Evolutionary conservation across 1,140 invertebrate genomes (phyloP).

Genomic region (Melitaea cinxia): DNA sequence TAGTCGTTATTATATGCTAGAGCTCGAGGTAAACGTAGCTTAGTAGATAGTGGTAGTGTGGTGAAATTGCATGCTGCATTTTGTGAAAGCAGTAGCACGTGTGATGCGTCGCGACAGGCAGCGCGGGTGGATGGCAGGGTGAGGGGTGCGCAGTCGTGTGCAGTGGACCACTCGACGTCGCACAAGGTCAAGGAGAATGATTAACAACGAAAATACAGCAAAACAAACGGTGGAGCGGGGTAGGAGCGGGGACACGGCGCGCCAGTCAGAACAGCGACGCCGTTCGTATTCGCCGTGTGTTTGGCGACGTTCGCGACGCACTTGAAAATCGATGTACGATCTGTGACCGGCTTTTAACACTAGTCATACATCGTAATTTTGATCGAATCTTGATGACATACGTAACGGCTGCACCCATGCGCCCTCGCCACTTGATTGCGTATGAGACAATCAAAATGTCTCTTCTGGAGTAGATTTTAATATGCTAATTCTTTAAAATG

Average conservation of each 20-base stretch:
- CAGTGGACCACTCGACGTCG: slow-evolving; percentile 80
- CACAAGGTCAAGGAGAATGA: slow-evolving; percentile 82
- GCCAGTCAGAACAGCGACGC: slow-evolving; percentile 74
- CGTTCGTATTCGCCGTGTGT: slow-evolving; percentile 66
- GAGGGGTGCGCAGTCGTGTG: slow-evolving; percentile 78
- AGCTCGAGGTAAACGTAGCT: not conserved
- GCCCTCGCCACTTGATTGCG: slow-evolving; percentile 51
- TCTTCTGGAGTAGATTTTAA: slow-evolving; percentile 18
- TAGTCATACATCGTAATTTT: slow-evolving; percentile 63
- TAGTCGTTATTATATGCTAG: not conserved
- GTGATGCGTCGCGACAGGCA: slow-evolving; percentile 66
- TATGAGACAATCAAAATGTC: slow-evolving; percentile 43
- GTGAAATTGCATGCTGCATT: slow-evolving; percentile 49
- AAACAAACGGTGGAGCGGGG: slow-evolving; percentile 78
- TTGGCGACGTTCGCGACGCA: slow-evolving; percentile 65
- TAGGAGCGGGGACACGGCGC: slow-evolving; percentile 60
- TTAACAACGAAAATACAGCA: slow-evolving; percentile 82
- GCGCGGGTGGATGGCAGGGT: slow-evolving; percentile 62
- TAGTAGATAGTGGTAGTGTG: slow-evolving; percentile 8
- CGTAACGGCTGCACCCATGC: slow-evolving; percentile 54
- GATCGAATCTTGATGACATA: slow-evolving; percentile 58
- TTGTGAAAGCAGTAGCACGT: slow-evolving; percentile 59
- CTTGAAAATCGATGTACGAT: slow-evolving; percentile 79
- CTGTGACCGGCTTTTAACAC: slow-evolving; percentile 65
- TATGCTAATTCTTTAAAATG: slow-evolving; percentile 21